Evolutionary conservation across 1,140 invertebrate genomes (phyloP).

Genomic region (Acromyrmex echinatior): DNA sequence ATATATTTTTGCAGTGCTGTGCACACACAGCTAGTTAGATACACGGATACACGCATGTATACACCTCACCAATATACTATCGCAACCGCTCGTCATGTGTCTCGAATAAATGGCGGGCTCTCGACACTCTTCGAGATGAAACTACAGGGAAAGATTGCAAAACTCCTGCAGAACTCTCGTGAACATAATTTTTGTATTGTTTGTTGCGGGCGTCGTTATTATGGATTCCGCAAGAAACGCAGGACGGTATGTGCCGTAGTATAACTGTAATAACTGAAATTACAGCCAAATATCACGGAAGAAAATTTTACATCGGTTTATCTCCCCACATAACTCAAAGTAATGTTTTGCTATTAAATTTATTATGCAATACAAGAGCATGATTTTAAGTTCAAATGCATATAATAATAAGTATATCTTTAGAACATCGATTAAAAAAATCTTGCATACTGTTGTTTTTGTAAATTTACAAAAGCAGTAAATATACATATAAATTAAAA

Average conservation of each 20-base stretch:
- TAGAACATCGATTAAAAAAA: not conserved
- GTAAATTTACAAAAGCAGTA: not conserved
- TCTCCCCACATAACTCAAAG: not conserved
- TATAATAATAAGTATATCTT: not conserved
- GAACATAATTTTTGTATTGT: slow-evolving; percentile 86
- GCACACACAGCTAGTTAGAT: slow-evolving; percentile 9
- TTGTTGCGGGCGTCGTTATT: slow-evolving; percentile 81
- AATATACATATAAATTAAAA: not conserved
- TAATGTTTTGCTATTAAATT: slow-evolving; percentile 23
- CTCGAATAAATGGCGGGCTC: slow-evolving; percentile 81
- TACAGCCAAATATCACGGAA: slow-evolving; percentile 73
- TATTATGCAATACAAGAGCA: not conserved
- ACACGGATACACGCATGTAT: slow-evolving; percentile 25
- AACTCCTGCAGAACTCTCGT: slow-evolving; percentile 84
- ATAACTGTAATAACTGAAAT: slow-evolving; percentile 82
- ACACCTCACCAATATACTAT: slow-evolving; percentile 41
- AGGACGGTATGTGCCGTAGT: slow-evolving; percentile 68
- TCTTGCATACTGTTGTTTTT: too few species aligned
- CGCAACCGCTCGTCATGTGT: slow-evolving; percentile 79
- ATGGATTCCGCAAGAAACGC: slow-evolving; percentile 81
- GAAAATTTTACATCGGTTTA: slow-evolving; percentile 10
- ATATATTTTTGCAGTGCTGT: slow-evolving; percentile 68
- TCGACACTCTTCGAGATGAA: slow-evolving; percentile 73
- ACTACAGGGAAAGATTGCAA: slow-evolving; percentile 82
- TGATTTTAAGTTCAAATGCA: not conserved